A percentile compares a stretch with the other conserved stretches of the same genome.
phyloP scores from a whole-genome alignment of 2,888 invertebrate genomes.

The Anthophora plumipes region DNA sequence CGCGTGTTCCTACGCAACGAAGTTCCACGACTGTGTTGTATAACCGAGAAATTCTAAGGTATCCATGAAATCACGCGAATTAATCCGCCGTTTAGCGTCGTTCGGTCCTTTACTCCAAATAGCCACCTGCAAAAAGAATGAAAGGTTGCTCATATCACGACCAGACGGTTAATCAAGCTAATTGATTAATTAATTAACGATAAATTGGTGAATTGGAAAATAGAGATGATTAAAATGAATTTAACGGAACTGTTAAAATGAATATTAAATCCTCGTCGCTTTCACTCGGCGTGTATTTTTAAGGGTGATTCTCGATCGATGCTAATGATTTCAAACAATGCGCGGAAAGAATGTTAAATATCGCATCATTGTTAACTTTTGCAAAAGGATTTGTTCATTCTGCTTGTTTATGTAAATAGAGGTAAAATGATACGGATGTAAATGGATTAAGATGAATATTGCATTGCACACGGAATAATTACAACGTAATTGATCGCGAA shows the following conservation, averaged over 20 bases:
- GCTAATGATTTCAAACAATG: too few species aligned
- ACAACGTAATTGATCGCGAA: neutral
- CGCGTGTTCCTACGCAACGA: conserved; percentile 21
- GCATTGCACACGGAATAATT: neutral
- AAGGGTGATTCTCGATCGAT: too few species aligned
- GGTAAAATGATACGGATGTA: neutral
- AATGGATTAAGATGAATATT: neutral
- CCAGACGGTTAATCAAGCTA: neutral
- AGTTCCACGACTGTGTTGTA: conserved; percentile 32
- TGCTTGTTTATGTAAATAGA: conserved; percentile 1
- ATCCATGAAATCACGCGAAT: conserved; percentile 10
- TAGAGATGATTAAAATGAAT: neutral
- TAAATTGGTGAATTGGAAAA: too few species aligned
- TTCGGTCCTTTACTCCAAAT: neutral
- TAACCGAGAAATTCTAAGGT: conserved; percentile 22
- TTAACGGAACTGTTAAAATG: neutral
- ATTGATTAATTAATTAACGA: neutral
- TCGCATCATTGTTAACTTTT: too few species aligned
- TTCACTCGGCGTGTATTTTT: too few species aligned
- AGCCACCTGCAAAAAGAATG: too few species aligned
- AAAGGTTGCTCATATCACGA: too few species aligned
- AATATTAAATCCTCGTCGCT: too few species aligned
- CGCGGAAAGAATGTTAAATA: too few species aligned
- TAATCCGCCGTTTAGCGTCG: conserved; percentile 31
- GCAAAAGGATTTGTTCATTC: too few species aligned